Conservation (phyloP, 2,113 vertebrate species). For the Cyphomyrus discorhynchus region DNA sequence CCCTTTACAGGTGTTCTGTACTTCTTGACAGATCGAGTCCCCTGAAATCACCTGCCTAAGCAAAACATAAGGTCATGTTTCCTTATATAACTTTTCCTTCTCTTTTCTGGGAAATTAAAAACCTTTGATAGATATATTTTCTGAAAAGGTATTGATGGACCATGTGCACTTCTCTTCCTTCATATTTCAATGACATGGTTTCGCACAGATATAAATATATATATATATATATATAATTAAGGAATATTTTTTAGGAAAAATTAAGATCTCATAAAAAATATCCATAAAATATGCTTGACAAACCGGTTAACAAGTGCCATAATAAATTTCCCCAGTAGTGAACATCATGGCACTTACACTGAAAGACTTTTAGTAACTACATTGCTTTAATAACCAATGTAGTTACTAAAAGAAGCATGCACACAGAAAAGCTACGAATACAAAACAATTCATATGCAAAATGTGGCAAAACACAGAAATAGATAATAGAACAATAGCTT, state of each 20-base stretch:
- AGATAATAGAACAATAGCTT: background rate
- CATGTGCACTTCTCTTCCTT: background rate
- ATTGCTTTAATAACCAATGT: background rate
- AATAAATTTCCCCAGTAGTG: background rate
- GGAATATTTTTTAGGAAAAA: background rate
- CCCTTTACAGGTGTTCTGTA: background rate
- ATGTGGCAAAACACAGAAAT: background rate
- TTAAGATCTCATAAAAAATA: background rate
- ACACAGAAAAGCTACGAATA: background rate
- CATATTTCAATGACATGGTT: background rate
- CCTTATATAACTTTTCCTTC: background rate
- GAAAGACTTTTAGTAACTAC: background rate
- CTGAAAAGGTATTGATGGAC: background rate
- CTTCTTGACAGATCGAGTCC: background rate
- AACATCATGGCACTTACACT: background rate
- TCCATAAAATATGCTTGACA: background rate
- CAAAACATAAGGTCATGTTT: background rate
- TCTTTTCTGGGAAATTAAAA: background rate
- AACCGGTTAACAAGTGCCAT: background rate
- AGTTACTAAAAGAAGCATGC: background rate
- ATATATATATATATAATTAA: background rate
- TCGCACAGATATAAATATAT: too few relatives aligned
- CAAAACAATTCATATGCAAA: background rate
- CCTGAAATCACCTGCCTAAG: background rate
- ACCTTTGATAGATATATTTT: background rate